These are phyloP conservation scores for Morinoia aosen DNA, from an alignment of 2,888 invertebrate genomes.

Conservation along the genomic window DNA sequence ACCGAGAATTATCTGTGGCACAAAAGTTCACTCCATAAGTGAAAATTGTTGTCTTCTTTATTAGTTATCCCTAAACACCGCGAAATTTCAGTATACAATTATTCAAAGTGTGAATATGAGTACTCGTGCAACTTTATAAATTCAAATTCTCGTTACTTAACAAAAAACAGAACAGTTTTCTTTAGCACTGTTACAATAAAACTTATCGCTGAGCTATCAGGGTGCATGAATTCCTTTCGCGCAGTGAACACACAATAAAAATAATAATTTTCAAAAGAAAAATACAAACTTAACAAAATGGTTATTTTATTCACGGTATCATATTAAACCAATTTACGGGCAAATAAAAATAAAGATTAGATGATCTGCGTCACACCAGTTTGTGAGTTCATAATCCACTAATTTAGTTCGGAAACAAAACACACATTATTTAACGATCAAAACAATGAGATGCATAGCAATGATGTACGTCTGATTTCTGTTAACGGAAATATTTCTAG, in stretches of 20 bases:
- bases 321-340: not conserved
- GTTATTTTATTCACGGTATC: not conserved
- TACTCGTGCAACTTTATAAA: not conserved
- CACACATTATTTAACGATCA: not conserved
- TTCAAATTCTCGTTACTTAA: no score
- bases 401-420: not conserved
- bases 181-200: no score
- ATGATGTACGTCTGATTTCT: not conserved
- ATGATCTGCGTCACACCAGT: not conserved
- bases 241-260: no score
- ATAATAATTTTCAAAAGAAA: no score
- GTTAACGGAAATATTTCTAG: not conserved
- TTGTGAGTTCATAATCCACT: not conserved
- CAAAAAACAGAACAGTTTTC: no score
- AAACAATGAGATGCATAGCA: not conserved
- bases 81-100: not conserved
- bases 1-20: constrained; percentile 63
- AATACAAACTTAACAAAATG: not conserved
- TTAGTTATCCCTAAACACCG: not conserved
- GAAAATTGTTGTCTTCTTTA: not conserved
- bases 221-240: no score
- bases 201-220: no score
- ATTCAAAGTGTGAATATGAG: not conserved
- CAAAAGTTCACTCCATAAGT: not conserved
- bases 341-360: not conserved